phyloP scores from a whole-genome alignment of 1,140 invertebrate species.

The Bombus superbus region DNA sequence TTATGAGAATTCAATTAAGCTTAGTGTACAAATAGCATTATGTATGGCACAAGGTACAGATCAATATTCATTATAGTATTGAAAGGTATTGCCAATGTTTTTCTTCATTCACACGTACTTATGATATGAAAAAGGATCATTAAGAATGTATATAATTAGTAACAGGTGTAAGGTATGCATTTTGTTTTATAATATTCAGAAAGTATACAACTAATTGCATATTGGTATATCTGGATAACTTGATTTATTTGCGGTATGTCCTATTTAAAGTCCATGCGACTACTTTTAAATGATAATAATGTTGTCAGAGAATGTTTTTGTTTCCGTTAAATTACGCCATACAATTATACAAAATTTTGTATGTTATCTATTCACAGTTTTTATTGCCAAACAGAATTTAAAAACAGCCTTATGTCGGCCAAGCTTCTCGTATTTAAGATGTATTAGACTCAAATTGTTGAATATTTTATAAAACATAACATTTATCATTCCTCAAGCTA shows the following conservation, averaged over 20 bases:
- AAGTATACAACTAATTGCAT: conserved; percentile 13
- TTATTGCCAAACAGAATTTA: conserved; percentile 35
- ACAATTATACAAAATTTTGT: conserved; percentile 31
- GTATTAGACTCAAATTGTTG: conserved; percentile 1
- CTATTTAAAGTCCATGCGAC: not conserved
- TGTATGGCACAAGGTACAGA: conserved; percentile 65
- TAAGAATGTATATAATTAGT: conserved; percentile 24
- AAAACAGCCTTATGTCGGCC: conserved; percentile 26
- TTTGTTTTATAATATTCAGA: conserved; percentile 7
- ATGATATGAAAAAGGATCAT: conserved; percentile 27
- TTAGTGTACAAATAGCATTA: conserved; percentile 43
- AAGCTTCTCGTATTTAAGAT: conserved; percentile 16
- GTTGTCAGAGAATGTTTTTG: conserved; percentile 7
- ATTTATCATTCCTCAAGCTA: conserved; percentile 15
- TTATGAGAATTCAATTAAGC: conserved; percentile 51
- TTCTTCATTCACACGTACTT: not conserved
- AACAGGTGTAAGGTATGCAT: conserved; percentile 25
- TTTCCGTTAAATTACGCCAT: conserved; percentile 11
- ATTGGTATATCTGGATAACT: not conserved
- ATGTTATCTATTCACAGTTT: conserved; percentile 6
- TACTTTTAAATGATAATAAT: conserved; percentile 28
- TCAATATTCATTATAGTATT: conserved; percentile 29
- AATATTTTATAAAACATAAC: conserved; percentile 17
- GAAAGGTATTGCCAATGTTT: conserved; percentile 51
- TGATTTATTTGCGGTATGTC: conserved; percentile 31